Percentiles rank a stretch among this genome's conserved stretches.
Evolutionary conservation across 2,113 vertebrate species (phyloP).

Genomic region (Sminthopsis crassicaudata): DNA sequence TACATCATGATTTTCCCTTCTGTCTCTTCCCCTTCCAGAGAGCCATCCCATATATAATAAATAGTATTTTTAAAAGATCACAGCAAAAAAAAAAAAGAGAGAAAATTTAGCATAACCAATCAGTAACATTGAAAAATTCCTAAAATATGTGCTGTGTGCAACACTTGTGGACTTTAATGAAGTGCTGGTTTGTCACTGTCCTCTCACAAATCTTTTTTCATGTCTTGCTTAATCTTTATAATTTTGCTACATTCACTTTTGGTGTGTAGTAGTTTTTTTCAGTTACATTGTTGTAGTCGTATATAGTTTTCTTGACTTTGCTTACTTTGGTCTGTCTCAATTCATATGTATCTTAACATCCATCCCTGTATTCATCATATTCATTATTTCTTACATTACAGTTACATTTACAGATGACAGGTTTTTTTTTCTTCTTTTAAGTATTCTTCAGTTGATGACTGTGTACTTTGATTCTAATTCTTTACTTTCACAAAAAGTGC

Average conservation of each 20-base stretch:
- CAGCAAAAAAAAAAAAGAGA: not conserved
- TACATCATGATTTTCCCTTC: not conserved
- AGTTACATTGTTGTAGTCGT: not conserved
- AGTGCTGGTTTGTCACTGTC: not conserved
- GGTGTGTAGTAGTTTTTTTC: not conserved
- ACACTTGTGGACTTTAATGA: not conserved
- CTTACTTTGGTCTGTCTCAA: not conserved
- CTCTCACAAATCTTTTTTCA: not conserved
- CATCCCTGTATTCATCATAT: slow-evolving; percentile 22
- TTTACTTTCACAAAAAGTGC: not conserved
- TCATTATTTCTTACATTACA: not conserved
- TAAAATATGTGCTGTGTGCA: not conserved
- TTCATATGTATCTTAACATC: slow-evolving; percentile 38
- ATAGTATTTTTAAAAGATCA: not conserved
- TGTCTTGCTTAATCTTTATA: not conserved
- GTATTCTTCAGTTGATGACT: not conserved
- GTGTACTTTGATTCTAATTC: not conserved
- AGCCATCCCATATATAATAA: not conserved
- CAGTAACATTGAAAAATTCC: not conserved
- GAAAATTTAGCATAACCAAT: not conserved
- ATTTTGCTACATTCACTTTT: not conserved
- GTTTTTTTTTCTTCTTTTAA: not conserved
- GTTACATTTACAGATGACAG: not conserved
- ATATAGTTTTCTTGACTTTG: not conserved
- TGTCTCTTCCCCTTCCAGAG: not conserved